Evolutionary conservation across 2,888 invertebrate genomes (phyloP), one percentile per base, ranked within the genome.

Genomic region (Noctuana brunneofusca): DNA sequence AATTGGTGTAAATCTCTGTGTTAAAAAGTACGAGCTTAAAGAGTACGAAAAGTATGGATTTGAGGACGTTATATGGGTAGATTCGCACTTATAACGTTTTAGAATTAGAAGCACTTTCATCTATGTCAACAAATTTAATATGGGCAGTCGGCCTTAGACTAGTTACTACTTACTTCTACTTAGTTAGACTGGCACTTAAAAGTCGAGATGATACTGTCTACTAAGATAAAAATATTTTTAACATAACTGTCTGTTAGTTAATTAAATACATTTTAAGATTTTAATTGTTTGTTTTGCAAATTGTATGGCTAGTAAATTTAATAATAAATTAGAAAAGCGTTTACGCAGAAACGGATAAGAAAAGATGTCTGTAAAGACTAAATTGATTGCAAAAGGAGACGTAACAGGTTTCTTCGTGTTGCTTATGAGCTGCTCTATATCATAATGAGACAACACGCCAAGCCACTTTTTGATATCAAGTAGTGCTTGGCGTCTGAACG

Each of bases 401-500:
- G 60, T 60, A 60, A 60, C 60, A 60, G 60, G 60, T 60, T 60
- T 54, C 60, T 48, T 60, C 48, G 24, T 60, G 59, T 48, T 48
- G 54, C 54, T 53, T 48, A 48, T 54, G 60, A 60, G 54, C 57
- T 54, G 35, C 53, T 54, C 54, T 48, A 60, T 60, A 54, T 46
- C 60, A 54, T 60, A 60, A 60, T 60, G 53, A 60, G 60, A 60
- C 60, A 54, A 60, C 59, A 59, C 53, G 30, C 60, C 22, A 24
- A 46, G 53, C 53, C 53, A 53, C 53, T 60, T 60, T 60, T 35
- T 16, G 57, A 48, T 48, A 41, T 52, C 53, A 60, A 60, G 59
- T 59, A 53, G 43, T 43, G 53, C 59, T 53, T 53, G 59, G 32
- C 59, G 35, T 53, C 32, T 59, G 59, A 53, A 59, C 59, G 59